phyloP scores from a whole-genome alignment of 1,140 invertebrate species.

The Dendroctonus ponderosae region DNA sequence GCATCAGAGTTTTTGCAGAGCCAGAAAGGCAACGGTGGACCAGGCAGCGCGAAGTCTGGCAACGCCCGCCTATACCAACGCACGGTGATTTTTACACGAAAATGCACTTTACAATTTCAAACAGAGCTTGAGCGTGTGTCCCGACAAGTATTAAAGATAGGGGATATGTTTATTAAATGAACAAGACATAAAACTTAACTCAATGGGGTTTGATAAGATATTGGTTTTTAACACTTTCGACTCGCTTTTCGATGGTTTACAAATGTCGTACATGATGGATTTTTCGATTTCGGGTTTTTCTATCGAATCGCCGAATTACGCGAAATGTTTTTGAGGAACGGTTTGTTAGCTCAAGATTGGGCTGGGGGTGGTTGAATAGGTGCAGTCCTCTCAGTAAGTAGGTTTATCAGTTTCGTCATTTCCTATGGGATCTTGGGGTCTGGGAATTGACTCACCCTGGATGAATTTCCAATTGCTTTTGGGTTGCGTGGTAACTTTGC shows the following conservation, averaged over 20 bases:
- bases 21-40: not conserved
- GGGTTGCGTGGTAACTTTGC: too few relatives aligned
- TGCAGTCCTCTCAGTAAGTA: too few relatives aligned
- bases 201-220: constrained; percentile 35
- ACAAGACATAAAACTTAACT: constrained; percentile 45
- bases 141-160: constrained; percentile 34
- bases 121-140: constrained; percentile 37
- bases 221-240: constrained; percentile 20
- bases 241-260: constrained; percentile 15
- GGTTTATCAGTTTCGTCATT: too few relatives aligned
- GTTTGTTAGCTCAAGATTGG: too few relatives aligned
- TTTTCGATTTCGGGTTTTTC: not conserved
- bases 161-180: constrained; percentile 52
- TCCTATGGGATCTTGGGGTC: too few relatives aligned
- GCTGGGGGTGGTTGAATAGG: too few relatives aligned
- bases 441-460: too few relatives aligned
- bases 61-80: constrained; percentile 13
- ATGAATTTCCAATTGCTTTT: too few relatives aligned
- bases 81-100: constrained; percentile 49
- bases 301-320: too few relatives aligned
- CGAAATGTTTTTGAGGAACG: too few relatives aligned
- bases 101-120: constrained; percentile 51
- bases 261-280: constrained; percentile 27
- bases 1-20: too few relatives aligned
- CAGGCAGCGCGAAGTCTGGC: not conserved